phyloP scores from a whole-genome alignment of 1,140 invertebrate genomes.

The Apis florea region DNA sequence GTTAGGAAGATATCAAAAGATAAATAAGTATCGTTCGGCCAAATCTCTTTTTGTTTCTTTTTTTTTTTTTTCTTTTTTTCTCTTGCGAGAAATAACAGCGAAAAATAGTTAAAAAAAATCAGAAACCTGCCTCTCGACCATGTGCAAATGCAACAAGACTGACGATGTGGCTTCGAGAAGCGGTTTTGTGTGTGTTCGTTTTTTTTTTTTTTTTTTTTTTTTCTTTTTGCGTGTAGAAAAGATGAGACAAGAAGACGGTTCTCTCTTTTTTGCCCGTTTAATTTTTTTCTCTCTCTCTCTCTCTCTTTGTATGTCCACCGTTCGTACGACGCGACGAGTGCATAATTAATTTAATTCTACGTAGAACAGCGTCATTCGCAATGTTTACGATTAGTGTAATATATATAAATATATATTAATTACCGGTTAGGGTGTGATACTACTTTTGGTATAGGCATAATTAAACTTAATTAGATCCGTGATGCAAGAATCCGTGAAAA shows the following conservation, averaged over 20 bases:
- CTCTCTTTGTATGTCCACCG: conserved; percentile 11
- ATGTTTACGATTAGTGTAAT: conserved; percentile 52
- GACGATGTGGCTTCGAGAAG: conserved; percentile 58
- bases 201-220: background rate
- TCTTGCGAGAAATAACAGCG: conserved; percentile 11
- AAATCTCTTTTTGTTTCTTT: conserved; percentile 7
- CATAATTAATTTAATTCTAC: conserved; percentile 58
- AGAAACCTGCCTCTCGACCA: conserved; percentile 34
- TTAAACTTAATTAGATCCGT: conserved; percentile 62
- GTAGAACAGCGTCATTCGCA: conserved; percentile 25
- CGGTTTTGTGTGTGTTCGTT: conserved; percentile 13
- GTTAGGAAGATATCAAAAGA: background rate
- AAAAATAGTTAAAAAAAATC: background rate
- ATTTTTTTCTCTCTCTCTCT: background rate
- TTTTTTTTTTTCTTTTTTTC: background rate
- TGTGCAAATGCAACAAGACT: conserved; percentile 70
- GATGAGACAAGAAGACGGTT: background rate
- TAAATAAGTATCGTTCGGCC: background rate
- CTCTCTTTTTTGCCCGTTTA: background rate
- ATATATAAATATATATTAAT: conserved; percentile 58
- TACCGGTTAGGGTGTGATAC: conserved; percentile 65
- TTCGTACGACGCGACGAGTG: conserved; percentile 33
- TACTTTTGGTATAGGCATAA: conserved; percentile 65
- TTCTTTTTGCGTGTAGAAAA: too few relatives aligned
- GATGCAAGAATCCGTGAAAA: background rate